A percentile compares a stretch with the other conserved stretches of the same genome.
phyloP scores from a whole-genome alignment of 2,797 vertebrate genomes.

The Semaprochilodus insignis region DNA sequence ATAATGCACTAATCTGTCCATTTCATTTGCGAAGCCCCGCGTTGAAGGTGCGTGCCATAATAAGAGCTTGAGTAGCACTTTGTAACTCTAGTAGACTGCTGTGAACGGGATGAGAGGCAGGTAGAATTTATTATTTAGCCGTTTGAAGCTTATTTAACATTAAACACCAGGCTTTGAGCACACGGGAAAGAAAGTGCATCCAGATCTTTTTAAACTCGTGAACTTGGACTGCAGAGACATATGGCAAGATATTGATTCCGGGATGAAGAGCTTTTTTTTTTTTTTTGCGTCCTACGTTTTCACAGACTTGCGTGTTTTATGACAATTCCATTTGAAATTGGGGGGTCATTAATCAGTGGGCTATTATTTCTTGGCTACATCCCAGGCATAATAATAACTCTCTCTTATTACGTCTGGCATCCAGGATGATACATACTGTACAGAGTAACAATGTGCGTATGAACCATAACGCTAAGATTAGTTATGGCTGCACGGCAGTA shows the following conservation, averaged over 20 bases:
- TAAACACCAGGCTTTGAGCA: background rate
- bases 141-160: conserved; percentile 47
- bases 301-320: conserved; percentile 1
- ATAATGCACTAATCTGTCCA: conserved; percentile 88
- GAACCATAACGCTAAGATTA: conserved; percentile 3
- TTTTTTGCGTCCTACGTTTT: background rate
- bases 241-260: conserved; percentile 3
- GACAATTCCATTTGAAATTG: conserved; percentile 8
- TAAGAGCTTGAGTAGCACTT: conserved; percentile 84
- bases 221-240: background rate
- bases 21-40: conserved; percentile 85
- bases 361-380: conserved; percentile 27
- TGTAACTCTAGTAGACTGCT: conserved; percentile 83
- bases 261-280: background rate
- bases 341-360: conserved; percentile 14
- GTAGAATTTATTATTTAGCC: background rate
- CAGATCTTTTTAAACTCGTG: too few species aligned
- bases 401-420: conserved; percentile 20
- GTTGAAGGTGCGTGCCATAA: conserved; percentile 83
- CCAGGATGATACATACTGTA: background rate
- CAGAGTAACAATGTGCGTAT: conserved; percentile 12
- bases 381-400: conserved; percentile 24
- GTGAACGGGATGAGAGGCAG: conserved; percentile 78
- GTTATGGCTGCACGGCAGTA: background rate
- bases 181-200: background rate